phyloP scores from a whole-genome alignment of 92 coral and sea anemone genomes.

The Epizoanthus stellaris region DNA sequence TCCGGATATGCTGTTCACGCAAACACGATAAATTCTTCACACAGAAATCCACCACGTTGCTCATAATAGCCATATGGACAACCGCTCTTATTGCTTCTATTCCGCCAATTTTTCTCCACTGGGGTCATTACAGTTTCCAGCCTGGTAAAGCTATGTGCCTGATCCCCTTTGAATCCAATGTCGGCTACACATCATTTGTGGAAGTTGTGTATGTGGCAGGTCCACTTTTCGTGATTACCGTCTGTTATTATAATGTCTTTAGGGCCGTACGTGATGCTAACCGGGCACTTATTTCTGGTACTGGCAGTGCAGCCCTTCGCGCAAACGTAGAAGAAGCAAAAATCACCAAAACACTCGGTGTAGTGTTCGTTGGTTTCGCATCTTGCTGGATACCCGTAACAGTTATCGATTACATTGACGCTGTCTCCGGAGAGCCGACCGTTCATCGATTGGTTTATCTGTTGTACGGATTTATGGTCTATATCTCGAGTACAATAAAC shows the following conservation, averaged over 20 bases:
- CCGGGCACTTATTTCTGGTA: constrained; percentile 49
- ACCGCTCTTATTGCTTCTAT: constrained; percentile 57
- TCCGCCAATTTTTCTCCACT: constrained; percentile 59
- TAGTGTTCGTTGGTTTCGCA: constrained; percentile 71
- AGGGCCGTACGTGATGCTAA: constrained; percentile 56
- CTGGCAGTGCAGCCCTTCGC: constrained; percentile 47
- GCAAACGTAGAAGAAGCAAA: constrained; percentile 80
- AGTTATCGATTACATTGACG: constrained; percentile 71
- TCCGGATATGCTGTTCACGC: constrained; percentile 59
- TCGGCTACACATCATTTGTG: constrained; percentile 65
- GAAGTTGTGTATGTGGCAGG: constrained; percentile 59
- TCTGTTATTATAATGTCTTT: constrained; percentile 66
- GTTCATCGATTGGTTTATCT: constrained; percentile 63
- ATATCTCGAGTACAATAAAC: constrained; percentile 69
- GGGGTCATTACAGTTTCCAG: constrained; percentile 65
- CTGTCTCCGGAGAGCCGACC: constrained; percentile 55
- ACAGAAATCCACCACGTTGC: constrained; percentile 29
- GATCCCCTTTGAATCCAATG: constrained; percentile 67
- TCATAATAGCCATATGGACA: constrained; percentile 52
- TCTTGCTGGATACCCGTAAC: constrained; percentile 81
- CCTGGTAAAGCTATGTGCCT: constrained; percentile 87
- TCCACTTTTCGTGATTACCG: constrained; percentile 49
- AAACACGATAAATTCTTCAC: constrained; percentile 52
- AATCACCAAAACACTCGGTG: constrained; percentile 79
- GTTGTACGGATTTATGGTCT: constrained; percentile 67